Base-by-base conservation (phyloP, 2,797 vertebrate genomes). In the Coendou prehensilis region DNA sequence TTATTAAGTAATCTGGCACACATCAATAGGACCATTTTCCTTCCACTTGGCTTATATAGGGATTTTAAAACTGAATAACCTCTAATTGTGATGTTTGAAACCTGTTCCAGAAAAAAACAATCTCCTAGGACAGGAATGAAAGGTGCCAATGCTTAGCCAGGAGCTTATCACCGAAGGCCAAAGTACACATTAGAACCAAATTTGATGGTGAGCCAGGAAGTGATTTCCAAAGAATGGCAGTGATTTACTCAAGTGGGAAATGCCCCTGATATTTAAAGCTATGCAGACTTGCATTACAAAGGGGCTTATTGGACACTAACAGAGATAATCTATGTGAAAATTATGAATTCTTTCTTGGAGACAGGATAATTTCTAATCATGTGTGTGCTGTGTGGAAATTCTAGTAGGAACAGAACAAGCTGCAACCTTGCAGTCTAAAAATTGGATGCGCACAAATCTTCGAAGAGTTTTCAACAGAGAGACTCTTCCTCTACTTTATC, bases 61-160 rank as follows among this genome's bases (percentile, higher is more conserved):
- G 63, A 22, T 23, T 93, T 95, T 82, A 91, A 93, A 92, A 88
- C 14, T n/a, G 69, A 96, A 86, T 94, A 95, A 94, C 90, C 28
- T 4, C 33, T 95, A 96, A 97, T 64, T 92, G 89, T 81, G 92
- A 95, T 85, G 54, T 94, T 81, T 93, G 79, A 97, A 91, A 96
- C 30, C 67, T 93, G 69, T 76, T 92, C 81, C 26, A 96, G 52
- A 56, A 94, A 67, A 52, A 94, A 30, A 61, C 45, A 5, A 2
- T 61, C 20, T 69, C 59, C 20, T 57, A 86, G 67, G 71, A 94
- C 2, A 87, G 14, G 52, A 61, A 47, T 47, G 71, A 47, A 73
- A 45, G 47, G 23, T 41, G 45, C 8, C 89, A 81, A 30, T 23
- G 23, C 45, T 86, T 52, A 87, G 84, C 59, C 76, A 89, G 54